Conservation (phyloP, 2,113 vertebrate genomes). For the Odontesthes bonariensis region DNA sequence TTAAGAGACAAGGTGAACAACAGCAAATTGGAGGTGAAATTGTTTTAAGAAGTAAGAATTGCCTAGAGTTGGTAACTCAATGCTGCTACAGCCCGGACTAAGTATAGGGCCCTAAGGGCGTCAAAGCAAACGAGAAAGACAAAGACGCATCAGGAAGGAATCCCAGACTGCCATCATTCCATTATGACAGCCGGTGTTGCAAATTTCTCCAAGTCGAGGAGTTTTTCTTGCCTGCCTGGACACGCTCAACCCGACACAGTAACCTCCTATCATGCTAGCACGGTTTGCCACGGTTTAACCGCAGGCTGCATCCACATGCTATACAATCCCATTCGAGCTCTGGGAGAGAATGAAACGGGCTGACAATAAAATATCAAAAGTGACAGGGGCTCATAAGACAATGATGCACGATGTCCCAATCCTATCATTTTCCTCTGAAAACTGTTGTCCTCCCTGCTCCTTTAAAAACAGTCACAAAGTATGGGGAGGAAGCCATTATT, state of each 20-base stretch:
- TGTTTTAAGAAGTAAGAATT: not conserved
- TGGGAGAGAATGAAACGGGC: not conserved
- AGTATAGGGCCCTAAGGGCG: slow-evolving; percentile 21
- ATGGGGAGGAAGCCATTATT: not conserved
- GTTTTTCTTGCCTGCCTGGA: slow-evolving; percentile 57
- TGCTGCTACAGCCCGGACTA: slow-evolving; percentile 8
- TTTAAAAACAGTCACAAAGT: not conserved
- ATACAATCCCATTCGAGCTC: not conserved
- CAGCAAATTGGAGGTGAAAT: slow-evolving; percentile 38
- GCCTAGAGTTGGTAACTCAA: slow-evolving; percentile 44
- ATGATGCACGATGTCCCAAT: not conserved
- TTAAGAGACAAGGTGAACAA: slow-evolving; percentile 27
- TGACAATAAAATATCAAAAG: not conserved
- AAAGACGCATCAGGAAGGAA: slow-evolving; percentile 59
- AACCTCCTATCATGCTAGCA: slow-evolving; percentile 56
- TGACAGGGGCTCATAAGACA: not conserved
- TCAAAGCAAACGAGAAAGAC: slow-evolving; percentile 7
- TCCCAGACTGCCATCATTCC: slow-evolving; percentile 73
- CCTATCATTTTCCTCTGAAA: not conserved
- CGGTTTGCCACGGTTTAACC: slow-evolving; percentile 13
- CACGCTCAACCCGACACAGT: slow-evolving; percentile 67
- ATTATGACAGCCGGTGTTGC: slow-evolving; percentile 49
- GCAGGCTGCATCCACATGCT: slow-evolving; percentile 20
- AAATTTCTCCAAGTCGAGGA: slow-evolving; percentile 49
- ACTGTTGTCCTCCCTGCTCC: slow-evolving; percentile 3